phyloP scores from a whole-genome alignment of 2,888 invertebrate genomes.

The Linnaemya vulpina region DNA sequence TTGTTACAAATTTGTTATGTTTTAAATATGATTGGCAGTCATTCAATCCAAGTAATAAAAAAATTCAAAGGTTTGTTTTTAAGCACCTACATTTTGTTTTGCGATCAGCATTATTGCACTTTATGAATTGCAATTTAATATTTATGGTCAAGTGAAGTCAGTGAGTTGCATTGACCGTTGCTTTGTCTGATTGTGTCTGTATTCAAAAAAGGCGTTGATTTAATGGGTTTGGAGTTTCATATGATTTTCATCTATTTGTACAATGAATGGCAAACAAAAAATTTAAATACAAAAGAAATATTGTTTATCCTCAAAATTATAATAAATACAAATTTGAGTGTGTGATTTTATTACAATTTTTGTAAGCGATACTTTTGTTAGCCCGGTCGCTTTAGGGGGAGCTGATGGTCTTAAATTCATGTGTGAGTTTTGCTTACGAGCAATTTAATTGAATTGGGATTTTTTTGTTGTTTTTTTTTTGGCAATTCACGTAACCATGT shows the following conservation, averaged over 20 bases:
- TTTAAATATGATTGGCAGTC: slow-evolving; percentile 67
- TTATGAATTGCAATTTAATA: slow-evolving; percentile 63
- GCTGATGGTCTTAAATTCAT: slow-evolving; percentile 20
- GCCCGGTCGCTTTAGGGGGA: slow-evolving; percentile 31
- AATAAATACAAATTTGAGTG: slow-evolving; percentile 44
- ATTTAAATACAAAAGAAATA: neutral
- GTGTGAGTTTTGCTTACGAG: slow-evolving; percentile 14
- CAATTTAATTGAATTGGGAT: neutral
- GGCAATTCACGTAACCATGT: slow-evolving; percentile 60
- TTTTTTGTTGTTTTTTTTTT: too few relatives aligned
- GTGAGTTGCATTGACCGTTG: slow-evolving; percentile 27
- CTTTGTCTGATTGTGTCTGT: slow-evolving; percentile 26
- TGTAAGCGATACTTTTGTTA: slow-evolving; percentile 12
- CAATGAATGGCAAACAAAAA: slow-evolving; percentile 41
- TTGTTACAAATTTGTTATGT: slow-evolving; percentile 18
- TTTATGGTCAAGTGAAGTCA: slow-evolving; percentile 61
- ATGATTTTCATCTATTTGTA: slow-evolving; percentile 54
- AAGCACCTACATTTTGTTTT: slow-evolving; percentile 50
- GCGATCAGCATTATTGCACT: slow-evolving; percentile 18
- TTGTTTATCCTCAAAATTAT: slow-evolving; percentile 10
- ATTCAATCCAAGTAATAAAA: slow-evolving; percentile 42
- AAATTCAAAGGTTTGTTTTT: slow-evolving; percentile 37
- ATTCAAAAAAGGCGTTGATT: slow-evolving; percentile 65
- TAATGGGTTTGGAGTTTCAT: slow-evolving; percentile 63
- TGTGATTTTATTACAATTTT: slow-evolving; percentile 64